Evolutionary conservation across 2,888 invertebrate species (phyloP), one percentile per base, ranked within the genome.

Genomic region (Desoria tigrina): DNA sequence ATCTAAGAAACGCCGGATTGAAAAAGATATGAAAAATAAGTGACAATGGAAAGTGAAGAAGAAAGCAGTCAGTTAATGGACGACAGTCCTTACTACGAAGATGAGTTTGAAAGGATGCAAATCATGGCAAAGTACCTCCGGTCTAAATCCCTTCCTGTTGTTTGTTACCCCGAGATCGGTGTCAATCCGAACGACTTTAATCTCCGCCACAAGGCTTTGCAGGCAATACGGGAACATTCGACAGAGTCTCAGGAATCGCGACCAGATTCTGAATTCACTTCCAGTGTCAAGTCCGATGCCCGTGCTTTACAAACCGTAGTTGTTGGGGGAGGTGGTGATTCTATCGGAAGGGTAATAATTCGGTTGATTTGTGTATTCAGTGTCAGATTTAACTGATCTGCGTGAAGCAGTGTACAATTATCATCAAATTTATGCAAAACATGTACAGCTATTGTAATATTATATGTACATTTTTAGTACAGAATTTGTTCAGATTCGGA

Each of bases 81-180:
- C 23, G 64, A 60, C n/a, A 18, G 24, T 51, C 26, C 62, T 2
- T 37, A 54, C 6, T 58, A 51, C 21, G 32, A 42, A 1, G 71
- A 71, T 28, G 69, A 69, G 26, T 67, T 63, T 28, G 71, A 71
- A 24, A 68, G 59, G 39, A 54, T 71, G 23, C 65, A 68, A 57
- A 57, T 63, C 27, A 71, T 71, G 71, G 65, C 71, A 23, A 71
- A 71, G 37, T 71, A 71, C 45, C 65, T 68, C 58, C 60, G 71
- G 9, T 71, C 71, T 9, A 71, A 71, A 42, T 71, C 71, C 21
- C 63, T 71, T 26, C 71, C 71, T n/a, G 61, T 61, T 6, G 71
- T 71, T 23, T 68, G 60, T 24, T 55, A 63, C 39, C 66, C 68
- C 51, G 61, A 63, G 49, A 54, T 42, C 39, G 7, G 45, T 61